phyloP scores from a whole-genome alignment of 2,888 invertebrate species.

The Luffia ferchaultella region DNA sequence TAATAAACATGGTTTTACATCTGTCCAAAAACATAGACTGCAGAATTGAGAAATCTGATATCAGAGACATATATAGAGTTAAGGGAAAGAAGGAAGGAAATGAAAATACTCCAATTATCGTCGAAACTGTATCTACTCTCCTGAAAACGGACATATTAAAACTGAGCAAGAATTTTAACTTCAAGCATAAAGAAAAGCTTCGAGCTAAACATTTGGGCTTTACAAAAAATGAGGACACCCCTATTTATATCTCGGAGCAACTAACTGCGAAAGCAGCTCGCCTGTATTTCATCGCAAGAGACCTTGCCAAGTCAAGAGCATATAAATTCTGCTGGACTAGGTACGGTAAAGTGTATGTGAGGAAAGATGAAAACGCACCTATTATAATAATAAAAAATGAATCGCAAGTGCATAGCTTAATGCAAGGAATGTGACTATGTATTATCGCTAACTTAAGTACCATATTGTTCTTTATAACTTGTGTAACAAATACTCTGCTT shows the following conservation, averaged over 20 bases:
- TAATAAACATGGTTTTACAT: too few species aligned
- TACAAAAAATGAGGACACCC: conserved; percentile 10
- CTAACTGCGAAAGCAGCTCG: conserved; percentile 15
- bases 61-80: conserved; percentile 8
- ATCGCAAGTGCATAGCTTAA: conserved; percentile 7
- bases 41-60: neutral
- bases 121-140: conserved; percentile 14
- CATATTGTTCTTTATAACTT: neutral
- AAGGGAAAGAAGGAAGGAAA: neutral
- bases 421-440: neutral
- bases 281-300: conserved; percentile 15
- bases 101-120: conserved; percentile 8
- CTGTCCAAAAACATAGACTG: too few species aligned
- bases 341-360: conserved; percentile 14
- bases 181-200: too few species aligned
- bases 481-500: conserved; percentile 3
- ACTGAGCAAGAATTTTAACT: conserved; percentile 14
- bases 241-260: conserved; percentile 15
- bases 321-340: conserved; percentile 17
- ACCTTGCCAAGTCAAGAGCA: conserved; percentile 11
- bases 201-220: conserved; percentile 17
- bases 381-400: conserved; percentile 14
- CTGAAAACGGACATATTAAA: conserved; percentile 12
- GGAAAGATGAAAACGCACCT: conserved; percentile 12
- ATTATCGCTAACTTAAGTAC: conserved; percentile 14